phyloP scores from a whole-genome alignment of 2,113 vertebrate genomes.

The Apteryx mantelli region DNA sequence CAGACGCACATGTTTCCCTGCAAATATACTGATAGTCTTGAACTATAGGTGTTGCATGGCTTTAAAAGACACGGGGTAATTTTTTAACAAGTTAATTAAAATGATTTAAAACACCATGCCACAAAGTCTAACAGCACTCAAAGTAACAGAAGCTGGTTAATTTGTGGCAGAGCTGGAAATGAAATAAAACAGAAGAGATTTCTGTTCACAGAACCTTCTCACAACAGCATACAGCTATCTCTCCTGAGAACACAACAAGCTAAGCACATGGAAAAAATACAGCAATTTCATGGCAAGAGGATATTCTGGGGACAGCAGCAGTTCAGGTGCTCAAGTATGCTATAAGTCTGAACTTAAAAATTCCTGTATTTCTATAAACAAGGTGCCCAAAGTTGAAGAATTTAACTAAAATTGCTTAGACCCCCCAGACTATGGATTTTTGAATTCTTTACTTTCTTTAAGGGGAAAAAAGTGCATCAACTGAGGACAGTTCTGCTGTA shows the following conservation, averaged over 20 bases:
- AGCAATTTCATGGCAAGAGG: not conserved
- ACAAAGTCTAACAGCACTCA: not conserved
- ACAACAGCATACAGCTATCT: not conserved
- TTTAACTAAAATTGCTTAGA: not conserved
- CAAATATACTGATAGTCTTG: too few species aligned
- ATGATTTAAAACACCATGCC: not conserved
- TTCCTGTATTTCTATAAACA: not conserved
- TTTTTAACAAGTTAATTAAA: not conserved
- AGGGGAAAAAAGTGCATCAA: not conserved
- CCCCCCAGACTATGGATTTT: not conserved
- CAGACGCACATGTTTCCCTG: rapidly evolving
- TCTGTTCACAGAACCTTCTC: not conserved
- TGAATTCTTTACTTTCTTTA: not conserved
- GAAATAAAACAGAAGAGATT: not conserved
- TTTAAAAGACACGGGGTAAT: rapidly evolving
- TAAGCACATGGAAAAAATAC: not conserved
- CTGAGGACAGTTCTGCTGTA: not conserved
- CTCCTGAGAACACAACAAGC: not conserved
- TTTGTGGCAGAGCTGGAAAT: not conserved
- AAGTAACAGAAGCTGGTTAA: not conserved
- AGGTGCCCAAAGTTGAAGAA: not conserved
- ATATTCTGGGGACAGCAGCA: not conserved
- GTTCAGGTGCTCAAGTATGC: not conserved
- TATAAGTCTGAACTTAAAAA: not conserved
- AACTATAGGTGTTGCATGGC: rapidly evolving